Conservation (phyloP, 2,113 vertebrate genomes). For the Nibea coibor region DNA sequence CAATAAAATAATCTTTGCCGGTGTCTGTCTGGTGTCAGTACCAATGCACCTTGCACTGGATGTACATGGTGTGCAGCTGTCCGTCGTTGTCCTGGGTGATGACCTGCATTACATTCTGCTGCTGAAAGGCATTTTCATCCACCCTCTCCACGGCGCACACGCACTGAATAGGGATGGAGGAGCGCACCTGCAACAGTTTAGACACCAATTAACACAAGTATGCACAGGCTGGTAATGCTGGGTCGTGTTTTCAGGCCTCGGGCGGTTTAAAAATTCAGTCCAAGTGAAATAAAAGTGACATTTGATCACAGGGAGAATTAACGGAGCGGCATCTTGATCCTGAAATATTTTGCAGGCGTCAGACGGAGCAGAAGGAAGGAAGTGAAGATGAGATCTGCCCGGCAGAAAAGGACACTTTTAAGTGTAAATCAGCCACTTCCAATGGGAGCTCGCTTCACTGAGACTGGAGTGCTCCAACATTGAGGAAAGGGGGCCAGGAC, state of each 20-base stretch:
- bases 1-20: neutral
- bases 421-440: constrained; percentile 81
- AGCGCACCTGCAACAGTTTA: constrained; percentile 80
- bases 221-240: constrained; percentile 8
- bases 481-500: constrained; percentile 58
- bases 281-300: constrained; percentile 38
- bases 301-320: constrained; percentile 50
- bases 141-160: constrained; percentile 91
- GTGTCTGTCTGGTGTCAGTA: constrained; percentile 24
- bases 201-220: constrained; percentile 59
- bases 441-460: constrained; percentile 52
- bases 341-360: constrained; percentile 41
- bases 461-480: constrained; percentile 60
- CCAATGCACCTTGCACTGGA: constrained; percentile 91
- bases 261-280: neutral
- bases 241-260: neutral
- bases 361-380: constrained; percentile 32
- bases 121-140: constrained; percentile 93
- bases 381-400: constrained; percentile 50
- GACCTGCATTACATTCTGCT: constrained; percentile 92
- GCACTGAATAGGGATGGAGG: constrained; percentile 83
- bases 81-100: constrained; percentile 84
- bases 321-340: neutral
- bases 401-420: constrained; percentile 74
- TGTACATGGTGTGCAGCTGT: constrained; percentile 87